Evolutionary conservation across 1,140 invertebrate genomes (phyloP).

Genomic region (Megalopta genalis): DNA sequence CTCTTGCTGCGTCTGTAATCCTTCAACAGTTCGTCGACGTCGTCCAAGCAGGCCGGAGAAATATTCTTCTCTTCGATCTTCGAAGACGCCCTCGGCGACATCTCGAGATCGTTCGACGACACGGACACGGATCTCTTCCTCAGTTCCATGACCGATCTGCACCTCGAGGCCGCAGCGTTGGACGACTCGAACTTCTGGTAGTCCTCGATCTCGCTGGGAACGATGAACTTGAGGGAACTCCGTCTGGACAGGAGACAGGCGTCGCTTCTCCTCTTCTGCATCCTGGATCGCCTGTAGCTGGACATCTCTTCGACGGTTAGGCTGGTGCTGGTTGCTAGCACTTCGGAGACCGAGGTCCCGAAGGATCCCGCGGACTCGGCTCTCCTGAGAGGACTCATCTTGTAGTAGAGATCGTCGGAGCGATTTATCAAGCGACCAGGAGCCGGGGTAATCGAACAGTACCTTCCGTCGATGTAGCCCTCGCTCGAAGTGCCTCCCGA

Average conservation of each 20-base stretch:
- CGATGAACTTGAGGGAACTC: constrained; percentile 60
- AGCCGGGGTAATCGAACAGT: constrained; percentile 54
- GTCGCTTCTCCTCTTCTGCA: constrained; percentile 66
- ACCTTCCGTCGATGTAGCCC: constrained; percentile 65
- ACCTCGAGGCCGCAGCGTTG: constrained; percentile 32
- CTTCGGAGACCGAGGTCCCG: constrained; percentile 6
- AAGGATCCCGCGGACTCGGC: constrained; percentile 30
- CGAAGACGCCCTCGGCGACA: constrained; percentile 12
- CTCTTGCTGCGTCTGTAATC: constrained; percentile 84
- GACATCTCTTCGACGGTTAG: constrained; percentile 30
- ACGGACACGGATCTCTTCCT: constrained; percentile 41
- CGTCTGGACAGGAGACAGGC: constrained; percentile 66
- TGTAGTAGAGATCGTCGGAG: constrained; percentile 34
- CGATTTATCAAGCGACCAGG: constrained; percentile 46
- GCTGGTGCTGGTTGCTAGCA: not conserved
- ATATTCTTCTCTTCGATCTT: constrained; percentile 28
- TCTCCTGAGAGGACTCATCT: constrained; percentile 31
- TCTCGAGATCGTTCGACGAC: constrained; percentile 23
- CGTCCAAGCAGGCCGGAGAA: constrained; percentile 48
- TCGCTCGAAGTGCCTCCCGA: constrained; percentile 70
- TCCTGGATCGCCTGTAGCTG: constrained; percentile 1
- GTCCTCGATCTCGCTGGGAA: constrained; percentile 35
- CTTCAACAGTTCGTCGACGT: constrained; percentile 81
- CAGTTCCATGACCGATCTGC: constrained; percentile 69
- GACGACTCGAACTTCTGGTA: not conserved